Evolutionary conservation across 2,797 vertebrate species (phyloP).

Genomic region (Tadarida brasiliensis): DNA sequence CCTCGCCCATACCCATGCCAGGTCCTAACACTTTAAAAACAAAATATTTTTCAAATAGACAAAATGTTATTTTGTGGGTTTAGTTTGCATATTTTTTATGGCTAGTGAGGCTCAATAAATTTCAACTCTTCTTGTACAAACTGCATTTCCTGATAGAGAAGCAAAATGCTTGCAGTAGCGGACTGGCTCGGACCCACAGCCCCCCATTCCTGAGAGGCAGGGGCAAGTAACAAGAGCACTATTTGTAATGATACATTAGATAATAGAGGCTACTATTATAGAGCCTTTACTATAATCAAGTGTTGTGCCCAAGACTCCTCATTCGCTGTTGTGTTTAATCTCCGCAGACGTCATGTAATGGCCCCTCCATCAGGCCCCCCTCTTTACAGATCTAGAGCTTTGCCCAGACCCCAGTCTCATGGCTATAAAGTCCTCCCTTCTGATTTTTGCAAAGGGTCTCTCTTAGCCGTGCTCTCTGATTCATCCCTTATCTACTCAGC

Average conservation of each 20-base stretch:
- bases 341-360: not conserved
- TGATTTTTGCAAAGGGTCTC: not conserved
- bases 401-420: not conserved
- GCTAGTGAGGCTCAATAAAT: slow-evolving; percentile 11
- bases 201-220: not conserved
- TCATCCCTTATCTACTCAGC: not conserved
- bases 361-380: no score
- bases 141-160: not conserved
- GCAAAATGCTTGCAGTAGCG: not conserved
- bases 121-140: slow-evolving; percentile 37
- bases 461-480: not conserved
- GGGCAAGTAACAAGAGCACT: not conserved
- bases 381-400: not conserved
- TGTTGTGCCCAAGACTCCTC: no score
- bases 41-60: slow-evolving; percentile 24
- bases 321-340: rapidly evolving
- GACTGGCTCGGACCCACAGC: not conserved
- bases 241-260: not conserved
- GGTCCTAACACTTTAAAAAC: slow-evolving; percentile 4
- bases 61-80: slow-evolving; percentile 12
- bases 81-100: slow-evolving; percentile 45
- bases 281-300: not conserved
- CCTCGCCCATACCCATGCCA: not conserved
- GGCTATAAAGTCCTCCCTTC: not conserved
- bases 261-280: not conserved